Base-by-base conservation (phyloP, 53 echinoderm and acorn worm species). In the Stichopus horrens region DNA sequence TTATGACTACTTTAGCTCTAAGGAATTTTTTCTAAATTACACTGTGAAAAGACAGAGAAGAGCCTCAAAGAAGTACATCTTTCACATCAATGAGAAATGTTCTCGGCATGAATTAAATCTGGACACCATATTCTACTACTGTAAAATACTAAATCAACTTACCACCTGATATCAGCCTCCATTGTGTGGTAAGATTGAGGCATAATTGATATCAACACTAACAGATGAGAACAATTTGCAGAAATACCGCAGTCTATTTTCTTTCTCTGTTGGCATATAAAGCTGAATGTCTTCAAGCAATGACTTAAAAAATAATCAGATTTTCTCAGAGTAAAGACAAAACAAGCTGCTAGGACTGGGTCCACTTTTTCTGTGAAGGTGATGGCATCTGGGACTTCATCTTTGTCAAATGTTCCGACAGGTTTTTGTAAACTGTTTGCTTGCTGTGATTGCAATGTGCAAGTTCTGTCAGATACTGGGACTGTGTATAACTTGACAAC, bases 81-180 rank as follows among this genome's bases (percentile, higher is more conserved):
- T 37, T 37, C 37, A 37, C 37, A 37, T 37, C 37, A 2, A 37
- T 37, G 37, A 37, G 37, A 2, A 37, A 37, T 2, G 2, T 1
- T 1, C 37, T 37, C 37, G 37, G 37, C 37, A 37, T 37, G 37
- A 37, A 37, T 37, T 37, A 37, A 37, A 37, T 37, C 37, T 37
- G 37, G 2, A 37, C 37, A 37, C 37, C 37, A 37, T 37, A 37
- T 37, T 37, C 37, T 0, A 37, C 37, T 37, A 2, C 37, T 37
- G 37, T 37, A 37, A 37, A 37, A 37, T 37, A 37, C 2, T n/a
- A n/a, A n/a, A 2, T 37, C 37, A 19, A 53, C 54, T 94, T 92
- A 96, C 96, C 96, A 96, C 89, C 88, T 63, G 52, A 96, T 92
- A 88, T 96, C 96, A n/a, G 94, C 88, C 59, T 94, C 94, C 83